A percentile compares a stretch with the other conserved stretches of the same genome.
Conservation (phyloP, 2,797 vertebrate genomes). For the Mareca penelope region DNA sequence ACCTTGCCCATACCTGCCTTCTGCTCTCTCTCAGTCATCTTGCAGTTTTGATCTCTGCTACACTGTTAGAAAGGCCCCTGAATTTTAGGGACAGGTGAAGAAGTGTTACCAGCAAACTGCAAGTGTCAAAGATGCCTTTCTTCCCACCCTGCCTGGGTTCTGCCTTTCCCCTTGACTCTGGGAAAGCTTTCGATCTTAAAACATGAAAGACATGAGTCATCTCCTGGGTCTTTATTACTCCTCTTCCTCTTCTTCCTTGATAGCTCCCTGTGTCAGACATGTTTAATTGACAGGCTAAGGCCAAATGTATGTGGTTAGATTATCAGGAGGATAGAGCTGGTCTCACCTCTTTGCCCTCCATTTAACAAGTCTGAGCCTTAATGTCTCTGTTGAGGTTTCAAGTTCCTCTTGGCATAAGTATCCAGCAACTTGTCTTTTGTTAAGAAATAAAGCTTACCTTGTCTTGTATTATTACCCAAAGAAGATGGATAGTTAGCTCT, state of each 20-base stretch:
- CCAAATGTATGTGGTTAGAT: not conserved
- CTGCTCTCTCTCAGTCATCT: not conserved
- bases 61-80: not conserved
- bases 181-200: not conserved
- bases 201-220: not conserved
- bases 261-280: not conserved
- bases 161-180: not conserved
- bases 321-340: not conserved
- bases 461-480: not conserved
- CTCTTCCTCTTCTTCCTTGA: not conserved
- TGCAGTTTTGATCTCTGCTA: not conserved
- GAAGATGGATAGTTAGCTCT: not conserved
- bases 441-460: not conserved
- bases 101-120: not conserved
- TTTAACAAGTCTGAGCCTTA: not conserved
- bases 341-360: not conserved
- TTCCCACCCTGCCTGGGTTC: rapidly evolving
- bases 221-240: not conserved
- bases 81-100: not conserved
- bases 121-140: not conserved
- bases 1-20: not conserved
- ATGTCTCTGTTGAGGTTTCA: not conserved
- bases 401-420: not conserved
- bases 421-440: not conserved
- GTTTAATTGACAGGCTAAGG: not conserved